A percentile compares a stretch with the other conserved stretches of the same genome.
These are phyloP conservation scores for Penaeus chinensis DNA, from an alignment of 1,140 invertebrate species.

Conservation along the genomic window DNA sequence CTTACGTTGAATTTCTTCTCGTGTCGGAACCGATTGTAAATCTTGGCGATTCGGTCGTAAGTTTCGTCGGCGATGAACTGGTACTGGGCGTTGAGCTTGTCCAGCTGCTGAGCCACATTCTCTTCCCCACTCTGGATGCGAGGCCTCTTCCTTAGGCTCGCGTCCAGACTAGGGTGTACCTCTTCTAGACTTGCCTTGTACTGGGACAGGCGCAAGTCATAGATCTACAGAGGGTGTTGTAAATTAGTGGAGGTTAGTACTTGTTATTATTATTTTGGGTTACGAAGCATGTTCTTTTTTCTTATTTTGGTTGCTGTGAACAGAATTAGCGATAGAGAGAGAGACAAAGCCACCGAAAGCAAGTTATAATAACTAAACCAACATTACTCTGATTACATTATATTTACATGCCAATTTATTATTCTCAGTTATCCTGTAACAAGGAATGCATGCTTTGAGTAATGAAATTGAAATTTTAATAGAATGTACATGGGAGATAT, in stretches of 20 bases:
- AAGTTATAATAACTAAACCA: slow-evolving; percentile 51
- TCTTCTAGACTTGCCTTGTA: slow-evolving; percentile 90
- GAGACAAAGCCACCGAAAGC: slow-evolving; percentile 54
- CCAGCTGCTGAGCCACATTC: slow-evolving; percentile 60
- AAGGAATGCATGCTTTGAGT: slow-evolving; percentile 49
- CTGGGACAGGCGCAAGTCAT: slow-evolving; percentile 86
- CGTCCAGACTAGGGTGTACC: slow-evolving; percentile 84
- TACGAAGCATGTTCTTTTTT: background rate
- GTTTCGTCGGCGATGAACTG: slow-evolving; percentile 63
- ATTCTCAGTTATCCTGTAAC: slow-evolving; percentile 43
- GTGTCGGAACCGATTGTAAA: slow-evolving; percentile 62
- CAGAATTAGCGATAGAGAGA: background rate
- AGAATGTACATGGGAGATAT: slow-evolving; percentile 46
- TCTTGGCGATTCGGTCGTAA: slow-evolving; percentile 63
- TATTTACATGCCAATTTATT: slow-evolving; percentile 61
- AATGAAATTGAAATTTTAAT: slow-evolving; percentile 38
- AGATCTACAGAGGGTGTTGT: slow-evolving; percentile 77
- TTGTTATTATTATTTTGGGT: slow-evolving; percentile 31
- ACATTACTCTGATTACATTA: slow-evolving; percentile 40
- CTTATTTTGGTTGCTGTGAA: background rate
- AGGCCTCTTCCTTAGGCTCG: slow-evolving; percentile 60
- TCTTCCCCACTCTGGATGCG: slow-evolving; percentile 57
- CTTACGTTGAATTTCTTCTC: slow-evolving; percentile 63
- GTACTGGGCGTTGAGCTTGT: slow-evolving; percentile 62
- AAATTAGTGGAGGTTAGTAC: slow-evolving; percentile 57